A percentile compares a stretch with the other conserved stretches of the same genome.
These are phyloP conservation scores for Holothuria scabra DNA, from an alignment of 53 echinoderm and acorn worm species.

Conservation along the genomic window DNA sequence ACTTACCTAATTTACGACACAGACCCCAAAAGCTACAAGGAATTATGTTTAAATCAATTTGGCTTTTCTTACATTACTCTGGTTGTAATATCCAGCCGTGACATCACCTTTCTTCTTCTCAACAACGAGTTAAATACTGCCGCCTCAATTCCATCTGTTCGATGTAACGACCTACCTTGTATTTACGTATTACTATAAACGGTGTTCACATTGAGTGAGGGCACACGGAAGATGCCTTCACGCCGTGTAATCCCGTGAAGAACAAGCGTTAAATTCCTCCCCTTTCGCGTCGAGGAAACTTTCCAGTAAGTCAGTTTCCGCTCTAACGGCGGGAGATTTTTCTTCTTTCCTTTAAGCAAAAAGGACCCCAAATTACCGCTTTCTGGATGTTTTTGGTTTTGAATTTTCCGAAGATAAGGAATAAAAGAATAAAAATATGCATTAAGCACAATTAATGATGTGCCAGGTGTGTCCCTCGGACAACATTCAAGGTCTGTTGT, in stretches of 20 bases:
- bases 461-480: conserved; percentile 29
- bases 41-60: conserved; percentile 45
- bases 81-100: conserved; percentile 31
- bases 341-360: background rate
- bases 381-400: conserved; percentile 39
- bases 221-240: conserved; percentile 8
- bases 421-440: background rate
- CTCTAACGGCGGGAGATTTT: conserved; percentile 25
- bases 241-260: conserved; percentile 21
- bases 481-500: conserved; percentile 31
- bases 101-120: conserved; percentile 14
- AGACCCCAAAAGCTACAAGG: conserved; percentile 21
- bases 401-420: background rate
- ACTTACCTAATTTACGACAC: conserved; percentile 45
- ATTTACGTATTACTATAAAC: background rate
- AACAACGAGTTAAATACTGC: too few relatives aligned
- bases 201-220: conserved; percentile 16
- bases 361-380: conserved; percentile 26
- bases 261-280: conserved; percentile 37
- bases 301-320: conserved; percentile 46
- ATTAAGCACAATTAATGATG: conserved; percentile 34
- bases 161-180: background rate
- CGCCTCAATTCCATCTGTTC: background rate
- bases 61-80: conserved; percentile 26
- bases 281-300: conserved; percentile 48